A percentile compares a stretch with the other conserved stretches of the same genome.
Evolutionary conservation across 2,888 invertebrate genomes (phyloP).

Genomic region (Ditula angustiorana): DNA sequence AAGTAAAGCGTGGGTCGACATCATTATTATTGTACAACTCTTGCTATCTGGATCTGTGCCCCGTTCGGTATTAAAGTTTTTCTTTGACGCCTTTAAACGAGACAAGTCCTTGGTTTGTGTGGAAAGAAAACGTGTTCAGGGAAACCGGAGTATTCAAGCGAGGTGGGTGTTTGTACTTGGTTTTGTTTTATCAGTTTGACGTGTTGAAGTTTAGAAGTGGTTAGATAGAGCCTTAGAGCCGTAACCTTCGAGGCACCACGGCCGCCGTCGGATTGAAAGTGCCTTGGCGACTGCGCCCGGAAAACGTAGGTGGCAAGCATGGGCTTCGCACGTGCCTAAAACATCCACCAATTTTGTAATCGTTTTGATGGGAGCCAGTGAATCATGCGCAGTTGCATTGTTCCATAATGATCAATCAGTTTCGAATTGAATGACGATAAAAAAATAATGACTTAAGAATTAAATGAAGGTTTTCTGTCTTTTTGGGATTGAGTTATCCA

Average conservation of each 20-base stretch:
- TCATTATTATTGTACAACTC: conserved; percentile 28
- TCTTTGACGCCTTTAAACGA: not conserved
- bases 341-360: conserved; percentile 30
- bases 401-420: not conserved
- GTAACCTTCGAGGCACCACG: conserved; percentile 42
- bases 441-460: no score
- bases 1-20: conserved; percentile 31
- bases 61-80: conserved; percentile 10
- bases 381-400: conserved; percentile 24
- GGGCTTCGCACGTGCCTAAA: conserved; percentile 12
- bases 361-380: conserved; percentile 16
- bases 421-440: not conserved
- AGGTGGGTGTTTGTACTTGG: not conserved
- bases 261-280: conserved; percentile 53
- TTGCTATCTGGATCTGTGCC: conserved; percentile 12
- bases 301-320: conserved; percentile 44
- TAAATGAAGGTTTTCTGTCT: no score
- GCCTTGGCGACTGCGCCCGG: conserved; percentile 48
- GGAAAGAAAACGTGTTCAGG: not conserved
- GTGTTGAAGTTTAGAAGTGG: not conserved
- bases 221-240: conserved; percentile 3
- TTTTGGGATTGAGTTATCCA: no score
- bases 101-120: not conserved
- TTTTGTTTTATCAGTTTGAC: not conserved
- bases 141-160: not conserved